Conservation (phyloP, 2,113 vertebrate genomes). For the Gambusia affinis region DNA sequence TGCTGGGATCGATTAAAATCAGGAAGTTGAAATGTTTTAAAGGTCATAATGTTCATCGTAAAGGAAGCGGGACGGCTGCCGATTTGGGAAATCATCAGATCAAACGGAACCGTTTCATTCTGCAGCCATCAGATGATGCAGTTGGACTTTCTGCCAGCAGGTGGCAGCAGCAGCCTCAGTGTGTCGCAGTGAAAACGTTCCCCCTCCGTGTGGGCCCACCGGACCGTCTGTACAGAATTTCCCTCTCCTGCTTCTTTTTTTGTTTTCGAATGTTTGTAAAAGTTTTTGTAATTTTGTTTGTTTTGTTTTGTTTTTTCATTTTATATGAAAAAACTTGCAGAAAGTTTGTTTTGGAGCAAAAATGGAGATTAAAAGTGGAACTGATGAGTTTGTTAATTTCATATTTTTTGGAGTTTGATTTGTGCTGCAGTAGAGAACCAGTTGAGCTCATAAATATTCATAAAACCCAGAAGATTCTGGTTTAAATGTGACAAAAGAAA, state of each 20-base stretch:
- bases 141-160: not conserved
- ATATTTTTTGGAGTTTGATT: not conserved
- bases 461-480: not conserved
- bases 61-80: no score
- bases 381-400: conserved; percentile 6
- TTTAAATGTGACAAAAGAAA: no score
- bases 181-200: conserved; percentile 5
- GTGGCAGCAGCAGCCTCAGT: not conserved
- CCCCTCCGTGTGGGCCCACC: conserved; percentile 2
- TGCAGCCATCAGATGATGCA: not conserved
- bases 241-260: conserved; percentile 1
- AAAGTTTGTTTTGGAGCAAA: conserved; percentile 45
- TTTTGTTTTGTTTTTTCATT: conserved; percentile 41
- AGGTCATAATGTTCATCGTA: not conserved
- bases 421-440: not conserved
- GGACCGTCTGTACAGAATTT: conserved; percentile 34
- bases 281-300: conserved; percentile 15
- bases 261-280: conserved; percentile 65
- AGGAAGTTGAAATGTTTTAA: not conserved
- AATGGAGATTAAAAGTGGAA: conserved; percentile 47
- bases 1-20: not conserved
- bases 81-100: no score
- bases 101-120: no score
- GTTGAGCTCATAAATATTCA: not conserved
- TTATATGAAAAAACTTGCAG: conserved; percentile 38